These are phyloP conservation scores for Eupithecia subfuscata DNA, from an alignment of 2,888 invertebrate species.

Conservation along the genomic window DNA sequence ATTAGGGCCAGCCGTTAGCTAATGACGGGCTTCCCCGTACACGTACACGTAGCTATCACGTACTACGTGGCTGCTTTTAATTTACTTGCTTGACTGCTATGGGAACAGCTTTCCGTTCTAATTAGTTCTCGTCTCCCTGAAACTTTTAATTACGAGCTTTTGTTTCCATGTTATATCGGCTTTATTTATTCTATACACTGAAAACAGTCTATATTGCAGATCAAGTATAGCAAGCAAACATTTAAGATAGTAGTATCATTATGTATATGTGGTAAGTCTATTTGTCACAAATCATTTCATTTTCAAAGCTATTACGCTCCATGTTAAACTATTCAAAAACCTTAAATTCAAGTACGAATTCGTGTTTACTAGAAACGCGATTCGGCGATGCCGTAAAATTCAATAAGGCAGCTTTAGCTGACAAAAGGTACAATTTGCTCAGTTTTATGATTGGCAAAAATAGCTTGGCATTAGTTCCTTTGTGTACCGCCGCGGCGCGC, in stretches of 20 bases:
- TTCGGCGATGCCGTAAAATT: slow-evolving; percentile 22
- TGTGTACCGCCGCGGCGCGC: not conserved
- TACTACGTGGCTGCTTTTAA: slow-evolving; percentile 11
- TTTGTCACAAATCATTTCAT: slow-evolving; percentile 10
- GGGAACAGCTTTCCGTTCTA: slow-evolving; percentile 5
- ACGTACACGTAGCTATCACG: not conserved
- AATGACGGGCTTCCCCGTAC: slow-evolving; percentile 30
- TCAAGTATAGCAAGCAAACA: not conserved
- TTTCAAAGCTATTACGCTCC: slow-evolving; percentile 13
- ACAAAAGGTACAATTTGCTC: slow-evolving; percentile 26
- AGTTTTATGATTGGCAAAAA: slow-evolving; percentile 30
- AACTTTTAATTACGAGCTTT: not conserved
- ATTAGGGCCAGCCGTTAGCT: slow-evolving; percentile 36
- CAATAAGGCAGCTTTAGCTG: slow-evolving; percentile 26
- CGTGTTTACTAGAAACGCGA: slow-evolving; percentile 19
- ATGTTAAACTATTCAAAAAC: slow-evolving; percentile 13
- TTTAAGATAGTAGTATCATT: not conserved
- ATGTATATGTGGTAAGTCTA: not conserved
- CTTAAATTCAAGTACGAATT: slow-evolving; percentile 27
- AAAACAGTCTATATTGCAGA: not conserved
- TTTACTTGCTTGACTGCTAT: slow-evolving; percentile 14
- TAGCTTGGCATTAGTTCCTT: slow-evolving; percentile 25
- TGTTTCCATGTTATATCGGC: not conserved
- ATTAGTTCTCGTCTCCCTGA: not conserved
- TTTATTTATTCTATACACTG: not conserved